These are phyloP conservation scores for Emydura subglobosa DNA, from an alignment of 2,113 vertebrate species.

Conservation along the genomic window DNA sequence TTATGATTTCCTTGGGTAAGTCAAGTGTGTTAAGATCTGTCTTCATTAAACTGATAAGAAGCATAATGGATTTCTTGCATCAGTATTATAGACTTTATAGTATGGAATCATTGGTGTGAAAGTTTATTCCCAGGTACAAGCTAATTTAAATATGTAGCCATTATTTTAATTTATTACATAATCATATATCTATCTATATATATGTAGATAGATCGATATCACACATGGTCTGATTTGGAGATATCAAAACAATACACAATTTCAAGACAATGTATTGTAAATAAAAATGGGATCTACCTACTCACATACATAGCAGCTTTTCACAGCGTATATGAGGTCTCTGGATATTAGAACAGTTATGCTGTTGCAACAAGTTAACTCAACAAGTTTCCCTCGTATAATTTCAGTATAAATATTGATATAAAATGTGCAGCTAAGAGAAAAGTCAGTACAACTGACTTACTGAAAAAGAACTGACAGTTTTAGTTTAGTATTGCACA, in stretches of 20 bases:
- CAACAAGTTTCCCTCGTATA: neutral
- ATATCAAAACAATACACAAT: neutral
- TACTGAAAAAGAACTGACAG: neutral
- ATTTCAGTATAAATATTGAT: rapidly evolving
- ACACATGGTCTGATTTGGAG: neutral
- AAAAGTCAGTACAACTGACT: rapidly evolving
- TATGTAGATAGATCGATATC: neutral
- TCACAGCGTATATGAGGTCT: neutral
- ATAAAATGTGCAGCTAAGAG: neutral
- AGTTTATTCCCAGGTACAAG: neutral
- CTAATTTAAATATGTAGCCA: neutral
- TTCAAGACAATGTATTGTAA: neutral
- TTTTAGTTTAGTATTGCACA: neutral
- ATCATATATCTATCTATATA: neutral
- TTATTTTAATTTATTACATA: neutral
- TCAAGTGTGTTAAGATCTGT: neutral
- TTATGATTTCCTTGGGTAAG: neutral
- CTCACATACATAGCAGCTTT: neutral
- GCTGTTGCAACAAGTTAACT: neutral
- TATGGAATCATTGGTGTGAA: neutral
- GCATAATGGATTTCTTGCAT: neutral
- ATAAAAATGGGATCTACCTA: neutral
- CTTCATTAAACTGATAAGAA: neutral
- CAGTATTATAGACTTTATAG: neutral
- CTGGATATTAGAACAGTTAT: rapidly evolving